Base-by-base conservation (phyloP, 2,888 invertebrate species). In the Tholera decimalis region DNA sequence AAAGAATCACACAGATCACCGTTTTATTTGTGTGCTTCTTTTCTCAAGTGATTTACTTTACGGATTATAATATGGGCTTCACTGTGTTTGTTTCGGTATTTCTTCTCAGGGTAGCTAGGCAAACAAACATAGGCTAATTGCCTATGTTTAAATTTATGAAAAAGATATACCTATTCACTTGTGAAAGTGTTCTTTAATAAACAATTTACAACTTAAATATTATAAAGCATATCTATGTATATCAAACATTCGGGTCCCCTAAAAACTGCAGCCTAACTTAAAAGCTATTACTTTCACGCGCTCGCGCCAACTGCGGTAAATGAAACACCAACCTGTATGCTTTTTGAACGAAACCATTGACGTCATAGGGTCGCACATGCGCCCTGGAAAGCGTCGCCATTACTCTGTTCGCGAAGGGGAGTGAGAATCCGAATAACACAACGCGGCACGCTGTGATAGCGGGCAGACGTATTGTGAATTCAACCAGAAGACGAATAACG, bases 341-440 rank as follows among this genome's bases (percentile, higher is more conserved):
- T 91, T 91, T 91, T 89, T 94, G 94, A 94, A 93, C 90, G 94
- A 89, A 92, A 81, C 89, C 92, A 94, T 95, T 95, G 94, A 95
- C 94, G 94, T 95, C 94, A 95, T 90, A 88, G 87, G 84, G 79
- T 82, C 80, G 79, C 89, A 88, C 92, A 89, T 85, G 90, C 92
- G 93, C 83, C 53, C 28, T 83, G 22, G 28, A 15, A 28, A 70
- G 76, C 85, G 85, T 83, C 85, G 88, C 85, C 83, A 67, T 72
- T 72, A 76, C 54, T 60, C 79, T 74, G 70, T 73, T 71, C 73
- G 39, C 55, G 55, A 64, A 71, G 73, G 63, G 73, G 74, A 73
- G 74, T 64, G 67, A 66, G 73, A 26, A 77, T 87, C 85, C 89
- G 65, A 72, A 78, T 63, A 57, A 77, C 83, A 88, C 77, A 87